Percentiles rank a stretch among this genome's conserved stretches.
phyloP scores from a whole-genome alignment of 2,797 vertebrate genomes.

The Glossophaga mutica region DNA sequence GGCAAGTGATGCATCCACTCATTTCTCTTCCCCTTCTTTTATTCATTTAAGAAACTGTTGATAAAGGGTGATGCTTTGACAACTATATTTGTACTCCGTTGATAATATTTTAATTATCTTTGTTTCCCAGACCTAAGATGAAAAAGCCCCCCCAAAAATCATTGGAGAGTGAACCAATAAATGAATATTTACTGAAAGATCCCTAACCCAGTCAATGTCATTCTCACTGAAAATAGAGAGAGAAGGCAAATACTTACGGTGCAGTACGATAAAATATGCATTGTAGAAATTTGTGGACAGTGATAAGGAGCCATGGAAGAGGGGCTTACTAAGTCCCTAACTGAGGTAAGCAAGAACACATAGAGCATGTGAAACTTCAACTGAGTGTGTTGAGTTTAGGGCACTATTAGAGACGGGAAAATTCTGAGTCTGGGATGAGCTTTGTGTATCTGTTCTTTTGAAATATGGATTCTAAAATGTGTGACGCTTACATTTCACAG shows the following conservation, averaged over 20 bases:
- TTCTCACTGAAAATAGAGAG: not conserved
- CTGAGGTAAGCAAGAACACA: not conserved
- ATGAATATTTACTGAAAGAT: not conserved
- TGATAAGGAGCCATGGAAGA: not conserved
- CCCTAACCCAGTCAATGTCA: not conserved
- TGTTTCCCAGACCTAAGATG: not conserved
- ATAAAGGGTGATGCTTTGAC: not conserved
- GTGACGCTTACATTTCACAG: not conserved
- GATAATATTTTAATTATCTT: not conserved
- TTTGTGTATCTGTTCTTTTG: not conserved
- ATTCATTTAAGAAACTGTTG: not conserved
- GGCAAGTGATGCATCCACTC: not conserved
- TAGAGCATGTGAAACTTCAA: not conserved
- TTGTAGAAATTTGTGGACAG: not conserved
- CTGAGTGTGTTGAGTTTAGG: not conserved
- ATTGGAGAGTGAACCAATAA: not conserved
- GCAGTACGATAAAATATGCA: not conserved
- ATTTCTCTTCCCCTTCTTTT: not conserved
- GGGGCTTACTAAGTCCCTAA: not conserved
- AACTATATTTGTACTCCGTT: not conserved
- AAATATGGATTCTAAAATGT: not conserved
- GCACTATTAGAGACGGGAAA: not conserved
- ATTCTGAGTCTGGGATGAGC: not conserved
- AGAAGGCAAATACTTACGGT: not conserved
- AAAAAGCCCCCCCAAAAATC: not conserved